These are phyloP conservation scores for Brachionus sp. DNA, from an alignment of 1,140 invertebrate species.

Conservation along the genomic window DNA sequence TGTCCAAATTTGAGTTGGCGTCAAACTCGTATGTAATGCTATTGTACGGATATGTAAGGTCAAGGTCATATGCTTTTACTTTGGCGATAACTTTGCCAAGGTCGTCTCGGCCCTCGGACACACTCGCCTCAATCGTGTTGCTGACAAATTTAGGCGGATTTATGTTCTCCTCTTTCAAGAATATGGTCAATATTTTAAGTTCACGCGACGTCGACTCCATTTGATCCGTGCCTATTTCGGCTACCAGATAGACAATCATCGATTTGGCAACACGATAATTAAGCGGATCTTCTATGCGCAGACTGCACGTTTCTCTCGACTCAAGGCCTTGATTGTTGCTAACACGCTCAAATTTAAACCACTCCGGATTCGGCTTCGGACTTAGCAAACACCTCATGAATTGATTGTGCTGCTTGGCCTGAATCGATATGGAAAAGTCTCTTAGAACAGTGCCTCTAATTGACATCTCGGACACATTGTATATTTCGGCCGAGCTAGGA, in stretches of 20 bases:
- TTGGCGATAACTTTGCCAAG: conserved; percentile 32
- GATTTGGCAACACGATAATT: conserved; percentile 24
- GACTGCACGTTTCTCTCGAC: background rate
- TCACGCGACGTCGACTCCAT: conserved; percentile 36
- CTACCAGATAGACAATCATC: conserved; percentile 40
- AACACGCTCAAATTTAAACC: conserved; percentile 25
- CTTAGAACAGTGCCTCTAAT: background rate
- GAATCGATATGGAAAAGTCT: conserved; percentile 27
- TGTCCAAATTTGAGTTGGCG: conserved; percentile 11
- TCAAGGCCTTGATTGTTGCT: background rate
- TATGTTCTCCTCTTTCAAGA: conserved; percentile 28
- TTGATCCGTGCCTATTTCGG: conserved; percentile 17
- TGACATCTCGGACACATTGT: conserved; percentile 27
- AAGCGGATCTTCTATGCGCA: conserved; percentile 26
- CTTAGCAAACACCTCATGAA: conserved; percentile 33
- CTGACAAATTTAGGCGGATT: conserved; percentile 43
- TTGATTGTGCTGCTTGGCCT: conserved; percentile 4
- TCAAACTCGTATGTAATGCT: conserved; percentile 18
- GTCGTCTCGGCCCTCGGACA: conserved; percentile 27
- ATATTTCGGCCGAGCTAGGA: conserved; percentile 6
- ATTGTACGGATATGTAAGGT: conserved; percentile 10
- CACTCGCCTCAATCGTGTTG: conserved; percentile 43
- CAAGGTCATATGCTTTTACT: conserved; percentile 41
- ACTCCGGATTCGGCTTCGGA: conserved; percentile 40
- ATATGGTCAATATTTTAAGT: conserved; percentile 29